Evolutionary conservation across 2,797 vertebrate genomes (phyloP), one percentile per base, ranked within the genome.

Genomic region (Mormyrus proboscirostris): DNA sequence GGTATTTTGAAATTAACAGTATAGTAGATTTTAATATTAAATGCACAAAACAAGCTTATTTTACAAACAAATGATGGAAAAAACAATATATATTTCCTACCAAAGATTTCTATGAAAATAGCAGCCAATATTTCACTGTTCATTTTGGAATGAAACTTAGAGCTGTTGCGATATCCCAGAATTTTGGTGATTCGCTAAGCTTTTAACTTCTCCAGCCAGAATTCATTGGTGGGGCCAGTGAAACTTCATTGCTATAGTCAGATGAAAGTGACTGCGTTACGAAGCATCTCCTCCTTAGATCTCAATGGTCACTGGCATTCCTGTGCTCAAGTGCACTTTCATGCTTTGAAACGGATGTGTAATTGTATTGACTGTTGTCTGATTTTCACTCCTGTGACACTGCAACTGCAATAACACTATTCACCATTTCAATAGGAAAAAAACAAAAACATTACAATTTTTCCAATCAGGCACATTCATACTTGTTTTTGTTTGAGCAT

Each of bases 301-400:
- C 14, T 7, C 65, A 19, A 4, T 86, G 84, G 62, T 53, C 62
- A 76, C 84, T 4, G 7, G 25, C 51, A 8, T 73, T 69, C 14
- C 14, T 19, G 19, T n/a, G 8, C 57, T 89, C 14, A 53, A n/a
- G 22, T 86, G 57, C 83, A 29, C 83, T 86, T 86, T 84, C 22
- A 69, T 47, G 49, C 84, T 84, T 50, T 89, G 83, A 89, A 55
- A 84, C 47, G 3, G 4, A 33, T 33, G 49, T 89, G 57, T 86
- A 86, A 86, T 76, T 86, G 29, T 38, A 76, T 87, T 38, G 73
- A 51, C 47, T 41, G 62, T 49, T 49, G 59, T 12, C 29, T 89
- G 53, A 55, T 62, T 87, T 89, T 89, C 16, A 7, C 84, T 86
- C 19, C 47, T 44, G 16, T 9, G 29, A 89, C 41, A 49, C 50